These are phyloP conservation scores for Pseudorasbora parva DNA, from an alignment of 2,113 vertebrate genomes.

Conservation along the genomic window DNA sequence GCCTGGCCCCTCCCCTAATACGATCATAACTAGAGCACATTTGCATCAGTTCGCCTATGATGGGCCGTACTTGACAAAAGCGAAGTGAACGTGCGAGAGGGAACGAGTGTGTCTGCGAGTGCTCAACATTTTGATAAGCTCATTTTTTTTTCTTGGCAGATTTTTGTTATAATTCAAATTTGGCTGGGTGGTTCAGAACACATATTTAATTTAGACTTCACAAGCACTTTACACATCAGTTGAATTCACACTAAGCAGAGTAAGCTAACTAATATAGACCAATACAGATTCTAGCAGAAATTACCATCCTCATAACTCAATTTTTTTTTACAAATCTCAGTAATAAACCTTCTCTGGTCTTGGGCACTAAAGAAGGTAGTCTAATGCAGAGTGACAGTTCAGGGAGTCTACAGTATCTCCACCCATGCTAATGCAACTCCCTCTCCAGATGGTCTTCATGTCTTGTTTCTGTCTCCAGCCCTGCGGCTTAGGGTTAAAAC, in stretches of 20 bases:
- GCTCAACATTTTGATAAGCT: too few relatives aligned
- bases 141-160: too few relatives aligned
- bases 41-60: too few relatives aligned
- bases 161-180: too few relatives aligned
- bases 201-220: too few relatives aligned
- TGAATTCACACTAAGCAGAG: not conserved
- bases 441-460: constrained; percentile 55
- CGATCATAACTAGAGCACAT: too few relatives aligned
- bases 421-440: constrained; percentile 32
- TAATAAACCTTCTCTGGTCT: constrained; percentile 16
- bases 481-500: constrained; percentile 35
- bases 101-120: too few relatives aligned
- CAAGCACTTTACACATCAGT: too few relatives aligned
- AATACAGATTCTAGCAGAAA: not conserved
- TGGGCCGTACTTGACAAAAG: too few relatives aligned
- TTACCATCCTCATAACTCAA: not conserved
- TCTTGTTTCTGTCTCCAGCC: constrained; percentile 32
- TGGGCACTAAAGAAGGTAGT: not conserved
- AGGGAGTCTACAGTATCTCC: constrained; percentile 28
- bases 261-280: not conserved
- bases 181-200: too few relatives aligned
- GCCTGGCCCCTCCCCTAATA: too few relatives aligned
- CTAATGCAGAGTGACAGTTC: constrained; percentile 53
- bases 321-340: not conserved
- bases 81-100: too few relatives aligned